A percentile compares a stretch with the other conserved stretches of the same genome.
Conservation (phyloP, 2,888 invertebrate genomes). For the Ectropis crepuscularia region DNA sequence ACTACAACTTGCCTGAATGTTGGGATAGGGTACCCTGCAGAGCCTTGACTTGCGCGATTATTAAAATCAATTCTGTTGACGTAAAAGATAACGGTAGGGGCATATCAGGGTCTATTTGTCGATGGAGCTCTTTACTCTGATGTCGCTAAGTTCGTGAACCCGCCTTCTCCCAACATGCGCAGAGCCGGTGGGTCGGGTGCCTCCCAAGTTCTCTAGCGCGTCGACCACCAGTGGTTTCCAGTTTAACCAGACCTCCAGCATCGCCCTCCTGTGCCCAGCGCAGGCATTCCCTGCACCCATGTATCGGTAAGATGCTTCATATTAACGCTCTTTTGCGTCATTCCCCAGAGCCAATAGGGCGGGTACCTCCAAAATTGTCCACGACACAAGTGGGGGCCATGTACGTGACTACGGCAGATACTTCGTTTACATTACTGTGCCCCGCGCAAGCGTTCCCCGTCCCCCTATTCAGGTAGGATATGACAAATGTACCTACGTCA, state of each 20-base stretch:
- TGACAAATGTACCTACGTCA: slow-evolving; percentile 47
- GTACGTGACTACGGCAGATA: slow-evolving; percentile 82
- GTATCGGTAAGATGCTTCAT: slow-evolving; percentile 86
- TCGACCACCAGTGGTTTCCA: slow-evolving; percentile 87
- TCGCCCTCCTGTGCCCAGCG: slow-evolving; percentile 88
- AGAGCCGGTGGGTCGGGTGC: slow-evolving; percentile 88
- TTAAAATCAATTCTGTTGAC: slow-evolving; percentile 39
- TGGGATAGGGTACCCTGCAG: slow-evolving; percentile 98
- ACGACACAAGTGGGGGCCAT: slow-evolving; percentile 81
- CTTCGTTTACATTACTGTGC: slow-evolving; percentile 86
- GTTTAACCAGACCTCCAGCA: slow-evolving; percentile 76
- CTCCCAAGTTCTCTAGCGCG: slow-evolving; percentile 86
- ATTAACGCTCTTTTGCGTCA: slow-evolving; percentile 63
- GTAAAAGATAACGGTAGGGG: slow-evolving; percentile 56
- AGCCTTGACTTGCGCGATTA: slow-evolving; percentile 75
- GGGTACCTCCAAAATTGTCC: slow-evolving; percentile 74
- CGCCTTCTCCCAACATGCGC: slow-evolving; percentile 84
- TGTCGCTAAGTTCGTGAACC: slow-evolving; percentile 64
- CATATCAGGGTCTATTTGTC: slow-evolving; percentile 48
- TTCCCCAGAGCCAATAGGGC: slow-evolving; percentile 77
- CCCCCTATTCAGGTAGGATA: slow-evolving; percentile 76
- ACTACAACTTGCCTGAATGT: slow-evolving; percentile 94
- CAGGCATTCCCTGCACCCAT: slow-evolving; percentile 89
- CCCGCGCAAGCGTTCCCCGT: slow-evolving; percentile 88
- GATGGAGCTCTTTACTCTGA: slow-evolving; percentile 39